Base-by-base conservation (phyloP, 2,888 invertebrate genomes). In the Drosophila ezoana region DNA sequence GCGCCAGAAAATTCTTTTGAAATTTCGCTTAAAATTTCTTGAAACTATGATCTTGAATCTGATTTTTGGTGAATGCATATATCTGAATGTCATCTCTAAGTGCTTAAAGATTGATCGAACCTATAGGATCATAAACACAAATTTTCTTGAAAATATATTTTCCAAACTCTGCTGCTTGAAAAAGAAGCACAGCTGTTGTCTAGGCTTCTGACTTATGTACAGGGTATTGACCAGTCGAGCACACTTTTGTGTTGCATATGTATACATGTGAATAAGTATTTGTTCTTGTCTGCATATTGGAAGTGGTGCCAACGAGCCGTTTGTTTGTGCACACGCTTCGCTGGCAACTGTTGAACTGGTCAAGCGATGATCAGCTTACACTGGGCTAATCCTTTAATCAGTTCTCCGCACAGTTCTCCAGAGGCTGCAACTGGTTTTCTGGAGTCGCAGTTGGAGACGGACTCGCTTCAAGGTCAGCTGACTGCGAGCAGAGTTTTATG, bases 381-480 rank as follows among this genome's bases (percentile, higher is more conserved):
- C 54, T 63, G 58, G 45, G 79, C 56, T 85, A 85, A 85, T 87
- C 89, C 88, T 79, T 89, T 88, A 84, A 88, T 88, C 86, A 72
- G 79, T 74, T 59, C 51, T 57, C 10, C 41, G 9, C 48, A 40
- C 43, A 49, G 57, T 23, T 23, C 16, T 14, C 10, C 5, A 2
- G 6, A 18, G 16, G 13, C 37, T 64, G 61, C 58, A 81, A 75
- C 85, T 72, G 79, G 81, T 61, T 76, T 72, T 58, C 60, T 1
- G 28, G 23, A 23, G 23, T 28, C 8, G 28, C 0, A 28, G 28
- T 23, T 1, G 23, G 5, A 23, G 0, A 20, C 13, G 6, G 38
- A 35, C 28, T 64, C 23, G 23, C 23, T 56, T 67, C 90, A 90
- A 88, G 87, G 89, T 88, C 89, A 73, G 51, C 56, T 28, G 37